Evolutionary conservation across 53 echinoderm and acorn worm genomes (phyloP).

Genomic region (Temnopleurus reevesii): DNA sequence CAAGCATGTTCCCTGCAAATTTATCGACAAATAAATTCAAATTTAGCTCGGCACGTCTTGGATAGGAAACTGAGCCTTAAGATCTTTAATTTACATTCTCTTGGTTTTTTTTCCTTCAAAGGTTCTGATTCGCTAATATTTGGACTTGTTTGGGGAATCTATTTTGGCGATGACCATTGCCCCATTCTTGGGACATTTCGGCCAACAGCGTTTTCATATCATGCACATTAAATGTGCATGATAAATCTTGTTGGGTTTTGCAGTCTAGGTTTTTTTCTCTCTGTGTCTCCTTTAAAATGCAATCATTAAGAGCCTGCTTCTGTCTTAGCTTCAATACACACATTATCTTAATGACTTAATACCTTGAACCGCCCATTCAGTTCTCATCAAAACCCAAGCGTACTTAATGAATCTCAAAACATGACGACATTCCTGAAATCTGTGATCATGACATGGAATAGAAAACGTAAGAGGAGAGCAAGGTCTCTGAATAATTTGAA

Average conservation of each 20-base stretch:
- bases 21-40: too few species aligned
- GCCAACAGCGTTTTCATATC: too few species aligned
- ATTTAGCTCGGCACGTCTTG: too few species aligned
- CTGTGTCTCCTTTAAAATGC: not conserved
- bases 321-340: not conserved
- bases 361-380: constrained; percentile 21
- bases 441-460: constrained; percentile 26
- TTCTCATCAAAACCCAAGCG: constrained; percentile 20
- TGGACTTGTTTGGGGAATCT: not conserved
- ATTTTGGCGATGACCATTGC: not conserved
- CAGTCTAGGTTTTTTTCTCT: not conserved
- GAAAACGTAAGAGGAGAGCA: not conserved
- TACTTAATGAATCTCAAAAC: not conserved
- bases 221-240: too few species aligned
- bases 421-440: not conserved
- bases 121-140: not conserved
- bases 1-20: too few species aligned
- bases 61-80: too few species aligned
- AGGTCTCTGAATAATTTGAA: not conserved
- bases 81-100: too few species aligned
- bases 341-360: constrained; percentile 35
- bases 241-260: too few species aligned
- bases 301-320: constrained; percentile 6
- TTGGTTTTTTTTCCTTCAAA: too few species aligned
- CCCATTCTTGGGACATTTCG: not conserved